Evolutionary conservation across 2,888 invertebrate genomes (phyloP).

Genomic region (Chloromyia formosa): DNA sequence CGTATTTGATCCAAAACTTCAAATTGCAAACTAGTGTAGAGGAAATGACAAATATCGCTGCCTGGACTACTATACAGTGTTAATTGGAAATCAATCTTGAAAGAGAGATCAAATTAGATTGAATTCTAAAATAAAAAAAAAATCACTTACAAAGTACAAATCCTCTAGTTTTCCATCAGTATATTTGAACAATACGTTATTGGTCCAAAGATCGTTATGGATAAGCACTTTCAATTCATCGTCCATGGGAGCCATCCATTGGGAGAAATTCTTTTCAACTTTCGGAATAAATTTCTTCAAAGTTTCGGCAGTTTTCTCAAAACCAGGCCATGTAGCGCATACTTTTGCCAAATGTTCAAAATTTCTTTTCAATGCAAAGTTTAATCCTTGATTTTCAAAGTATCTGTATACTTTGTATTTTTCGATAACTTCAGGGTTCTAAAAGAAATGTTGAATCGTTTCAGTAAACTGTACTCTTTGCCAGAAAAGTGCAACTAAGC

Average conservation of each 20-base stretch:
- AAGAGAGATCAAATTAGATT: neutral
- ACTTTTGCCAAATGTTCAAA: conserved; percentile 59
- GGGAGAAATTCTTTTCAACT: conserved; percentile 52
- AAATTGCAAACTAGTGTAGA: conserved; percentile 60
- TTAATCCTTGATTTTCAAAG: too few relatives aligned
- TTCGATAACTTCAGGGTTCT: too few relatives aligned
- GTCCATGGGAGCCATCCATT: conserved; percentile 53
- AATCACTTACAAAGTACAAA: conserved; percentile 61
- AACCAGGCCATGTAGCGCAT: conserved; percentile 63
- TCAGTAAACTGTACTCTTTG: too few relatives aligned
- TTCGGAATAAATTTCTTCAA: conserved; percentile 59
- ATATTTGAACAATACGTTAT: conserved; percentile 66
- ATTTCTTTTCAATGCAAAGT: conserved; percentile 50
- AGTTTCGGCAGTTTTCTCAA: conserved; percentile 62
- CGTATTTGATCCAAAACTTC: conserved; percentile 56
- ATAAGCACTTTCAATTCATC: conserved; percentile 65
- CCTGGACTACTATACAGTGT: conserved; percentile 61
- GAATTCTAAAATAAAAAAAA: neutral
- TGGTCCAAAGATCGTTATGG: conserved; percentile 68
- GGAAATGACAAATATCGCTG: conserved; percentile 62
- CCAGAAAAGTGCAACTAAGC: too few relatives aligned
- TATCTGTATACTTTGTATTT: too few relatives aligned
- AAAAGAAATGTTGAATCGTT: too few relatives aligned
- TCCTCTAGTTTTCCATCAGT: conserved; percentile 57
- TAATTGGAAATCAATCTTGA: conserved; percentile 62